Base-by-base conservation (phyloP, 2,797 vertebrate genomes). In the Leucoraja ocellata region DNA sequence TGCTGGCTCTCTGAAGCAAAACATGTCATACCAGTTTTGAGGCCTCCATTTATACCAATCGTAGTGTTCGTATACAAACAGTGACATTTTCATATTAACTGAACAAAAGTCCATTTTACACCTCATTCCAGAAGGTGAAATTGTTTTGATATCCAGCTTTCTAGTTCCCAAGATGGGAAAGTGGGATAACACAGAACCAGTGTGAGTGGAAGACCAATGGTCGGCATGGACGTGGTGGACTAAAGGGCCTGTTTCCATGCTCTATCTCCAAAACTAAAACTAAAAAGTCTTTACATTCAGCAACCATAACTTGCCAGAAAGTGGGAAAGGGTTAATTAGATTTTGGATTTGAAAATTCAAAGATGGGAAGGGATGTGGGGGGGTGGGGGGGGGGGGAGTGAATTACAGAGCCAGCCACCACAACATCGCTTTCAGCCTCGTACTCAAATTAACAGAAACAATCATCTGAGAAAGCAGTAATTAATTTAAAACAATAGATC, bases 281-380 rank as follows among this genome's bases (percentile, higher is more conserved):
- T 5, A 3, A 84, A 84, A 10, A 23, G 21, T 61, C 81, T 61
- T 84, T 84, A 58, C 81, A 84, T 25, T 84, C 10, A 61, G 81
- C 81, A 14, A 16, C 28, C 28, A 13, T 11, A 84, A n/a, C 58
- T 84, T 84, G 81, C 11, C 54, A 14, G 25, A 81, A 54, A 9
- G 58, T 14, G 63, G 83, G 58, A 86, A 86, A 61, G 58, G 83
- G 28, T 86, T 86, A 65, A 86, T 86, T 86, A 63, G 58, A 16
- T 65, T 61, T 8, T 63, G 83, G 58, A 16, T 65, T 14, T 65
- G 83, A 28, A 65, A 68, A 68, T 9, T 16, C 2, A 1, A 36
- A 65, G 84, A 16, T 36, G 61, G 61, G 61, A n/a, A 6, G 28
- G 46, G 46, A 54, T 54, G 46, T 54, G 65, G 16, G 65, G 14